Base-by-base conservation (phyloP, 2,888 invertebrate species). In the Gryllus longicercus region DNA sequence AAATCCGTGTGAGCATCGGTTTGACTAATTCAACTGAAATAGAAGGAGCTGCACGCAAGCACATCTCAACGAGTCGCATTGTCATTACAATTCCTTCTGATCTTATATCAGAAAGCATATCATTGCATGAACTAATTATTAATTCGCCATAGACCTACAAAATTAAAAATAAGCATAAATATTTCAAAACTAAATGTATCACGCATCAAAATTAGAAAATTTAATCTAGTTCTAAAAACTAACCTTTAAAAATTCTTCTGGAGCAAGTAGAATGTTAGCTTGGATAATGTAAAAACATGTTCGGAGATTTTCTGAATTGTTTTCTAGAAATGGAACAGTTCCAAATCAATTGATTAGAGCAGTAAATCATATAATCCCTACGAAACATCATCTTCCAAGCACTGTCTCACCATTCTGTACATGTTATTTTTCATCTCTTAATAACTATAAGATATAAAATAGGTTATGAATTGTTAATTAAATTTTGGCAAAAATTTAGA, bases 251-350 rank as follows among this genome's bases (percentile, higher is more conserved):
- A 95, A 95, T 83, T 93, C 91, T 84, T 94, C 92, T 0, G 96
- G 95, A 82, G 93, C 93, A 16, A 97, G 87, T 21, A 96, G 87
- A 0, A 95, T 90, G 86, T 96, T 96, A 1, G 94, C 95, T 86
- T 95, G 92, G 86, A 94, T 93, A 85, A 97, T 94, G 84, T 93
- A 92, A 18, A 96, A 89, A 82, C 95, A 94, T 81, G 92, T 91
- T 82, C 93, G 90, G 16, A 97, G 89, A 86, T 95, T 93, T 85
- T 97, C 96, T 0, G 95, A 91, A 0, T 95, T 93, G 86, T 91
- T 90, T 87, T 96, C 96, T 94, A 87, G 21, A 88, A 87, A 76
- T 38, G 38, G 38, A 38, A 38, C 38, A 38, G 38, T 38, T 38
- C 38, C 38, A 38, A 38, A 38, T 38, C 38, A 38, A 38, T 38